Conservation (phyloP, 1,140 invertebrate species). For the Maconellicoccus hirsutus region DNA sequence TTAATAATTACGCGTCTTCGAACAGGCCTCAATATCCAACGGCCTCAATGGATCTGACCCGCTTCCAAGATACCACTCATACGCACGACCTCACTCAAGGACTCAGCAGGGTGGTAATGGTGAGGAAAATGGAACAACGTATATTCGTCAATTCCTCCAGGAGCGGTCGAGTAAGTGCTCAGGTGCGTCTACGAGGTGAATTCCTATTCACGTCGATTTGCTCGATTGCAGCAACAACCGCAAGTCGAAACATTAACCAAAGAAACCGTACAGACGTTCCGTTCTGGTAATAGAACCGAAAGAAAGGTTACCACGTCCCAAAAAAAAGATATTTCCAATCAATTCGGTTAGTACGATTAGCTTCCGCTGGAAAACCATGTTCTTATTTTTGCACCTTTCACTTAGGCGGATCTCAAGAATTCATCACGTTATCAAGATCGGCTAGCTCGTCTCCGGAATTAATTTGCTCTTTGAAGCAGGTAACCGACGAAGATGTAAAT, state of each 20-base stretch:
- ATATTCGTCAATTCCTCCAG: slow-evolving; percentile 28
- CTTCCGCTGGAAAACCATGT: no score
- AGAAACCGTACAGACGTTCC: slow-evolving; percentile 31
- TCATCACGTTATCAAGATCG: slow-evolving; percentile 23
- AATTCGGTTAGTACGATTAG: not conserved
- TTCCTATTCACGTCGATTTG: no score
- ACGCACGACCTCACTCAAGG: slow-evolving; percentile 30
- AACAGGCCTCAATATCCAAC: slow-evolving; percentile 24
- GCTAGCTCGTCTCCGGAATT: slow-evolving; percentile 24
- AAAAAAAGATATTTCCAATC: slow-evolving; percentile 26
- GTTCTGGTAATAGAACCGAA: slow-evolving; percentile 30
- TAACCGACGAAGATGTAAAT: not conserved
- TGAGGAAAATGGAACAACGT: slow-evolving; percentile 31
- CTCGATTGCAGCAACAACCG: slow-evolving; percentile 25
- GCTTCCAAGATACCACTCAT: slow-evolving; percentile 29
- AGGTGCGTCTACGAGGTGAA: no score
- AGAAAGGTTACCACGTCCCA: slow-evolving; percentile 30
- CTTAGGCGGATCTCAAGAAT: slow-evolving; percentile 25
- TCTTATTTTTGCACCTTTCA: no score
- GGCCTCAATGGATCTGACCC: slow-evolving; percentile 28
- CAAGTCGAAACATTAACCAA: slow-evolving; percentile 31
- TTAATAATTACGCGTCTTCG: no score
- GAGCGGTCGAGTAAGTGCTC: slow-evolving; percentile 28
- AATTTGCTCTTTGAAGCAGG: slow-evolving; percentile 23
- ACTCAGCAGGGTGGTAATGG: slow-evolving; percentile 30